Percentiles rank a stretch among this genome's conserved stretches.
phyloP scores from a whole-genome alignment of 2,888 invertebrate species.

The Ashinkailepas kermadecensis region DNA sequence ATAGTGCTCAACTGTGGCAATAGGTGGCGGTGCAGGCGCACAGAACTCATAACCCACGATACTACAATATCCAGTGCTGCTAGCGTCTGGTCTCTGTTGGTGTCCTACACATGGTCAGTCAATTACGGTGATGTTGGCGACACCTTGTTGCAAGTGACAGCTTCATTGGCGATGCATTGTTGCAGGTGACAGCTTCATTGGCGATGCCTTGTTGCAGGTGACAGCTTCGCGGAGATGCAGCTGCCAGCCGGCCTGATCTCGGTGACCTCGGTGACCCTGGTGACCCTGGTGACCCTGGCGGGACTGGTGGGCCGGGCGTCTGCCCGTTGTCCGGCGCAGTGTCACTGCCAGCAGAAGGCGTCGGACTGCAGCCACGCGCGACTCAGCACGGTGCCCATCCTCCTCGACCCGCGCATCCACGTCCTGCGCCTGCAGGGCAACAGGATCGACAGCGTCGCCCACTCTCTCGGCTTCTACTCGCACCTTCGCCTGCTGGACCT shows the following conservation, averaged over 20 bases:
- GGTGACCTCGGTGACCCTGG: background rate
- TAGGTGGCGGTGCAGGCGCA: too few relatives aligned
- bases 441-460: background rate
- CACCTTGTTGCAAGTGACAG: too few relatives aligned
- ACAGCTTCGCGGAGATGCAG: background rate
- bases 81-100: too few relatives aligned
- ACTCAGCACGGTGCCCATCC: background rate
- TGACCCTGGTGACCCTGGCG: background rate
- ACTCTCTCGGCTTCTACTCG: background rate
- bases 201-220: background rate
- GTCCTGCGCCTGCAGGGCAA: background rate
- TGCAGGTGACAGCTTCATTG: background rate
- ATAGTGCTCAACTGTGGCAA: too few relatives aligned
- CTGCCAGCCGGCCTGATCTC: background rate
- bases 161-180: background rate
- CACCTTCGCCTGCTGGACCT: background rate
- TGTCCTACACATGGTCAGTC: too few relatives aligned
- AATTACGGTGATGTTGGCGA: too few relatives aligned
- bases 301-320: background rate
- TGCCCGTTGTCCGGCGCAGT: background rate
- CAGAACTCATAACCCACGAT: too few relatives aligned
- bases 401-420: slow-evolving; percentile 2
- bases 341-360: background rate
- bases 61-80: too few relatives aligned
- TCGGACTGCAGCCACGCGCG: background rate